These are phyloP conservation scores for Leistus spinibarbis DNA, from an alignment of 2,888 invertebrate species.

Conservation along the genomic window DNA sequence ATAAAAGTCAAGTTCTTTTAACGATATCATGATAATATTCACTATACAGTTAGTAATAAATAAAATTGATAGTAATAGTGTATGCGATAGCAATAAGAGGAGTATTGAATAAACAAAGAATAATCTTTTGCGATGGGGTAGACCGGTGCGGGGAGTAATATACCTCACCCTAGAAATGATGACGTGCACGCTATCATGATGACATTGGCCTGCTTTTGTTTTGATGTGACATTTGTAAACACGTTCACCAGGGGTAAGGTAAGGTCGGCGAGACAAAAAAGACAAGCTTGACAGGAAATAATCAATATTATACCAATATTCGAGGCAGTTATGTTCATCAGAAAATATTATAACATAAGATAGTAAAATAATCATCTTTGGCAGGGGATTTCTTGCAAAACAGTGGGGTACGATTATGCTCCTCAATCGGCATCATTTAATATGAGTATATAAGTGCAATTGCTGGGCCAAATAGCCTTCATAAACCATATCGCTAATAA, in stretches of 20 bases:
- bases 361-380: too few species aligned
- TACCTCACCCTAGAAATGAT: background rate
- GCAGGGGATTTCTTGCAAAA: too few species aligned
- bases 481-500: conserved; percentile 14
- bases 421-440: too few species aligned
- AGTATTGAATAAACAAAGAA: background rate
- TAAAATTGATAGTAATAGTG: background rate
- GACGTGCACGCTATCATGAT: conserved; percentile 10
- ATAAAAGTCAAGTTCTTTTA: too few species aligned
- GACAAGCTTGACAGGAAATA: background rate
- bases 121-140: background rate
- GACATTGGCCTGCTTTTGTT: conserved; percentile 23
- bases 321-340: too few species aligned
- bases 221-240: conserved; percentile 19
- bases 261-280: background rate
- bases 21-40: background rate
- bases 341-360: too few species aligned
- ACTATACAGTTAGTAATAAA: background rate
- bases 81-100: background rate
- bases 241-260: background rate
- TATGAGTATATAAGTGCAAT: background rate
- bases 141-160: background rate
- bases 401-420: too few species aligned
- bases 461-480: background rate
- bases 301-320: too few species aligned